Base-by-base conservation (phyloP, 2,888 invertebrate species). In the Tuta absoluta region DNA sequence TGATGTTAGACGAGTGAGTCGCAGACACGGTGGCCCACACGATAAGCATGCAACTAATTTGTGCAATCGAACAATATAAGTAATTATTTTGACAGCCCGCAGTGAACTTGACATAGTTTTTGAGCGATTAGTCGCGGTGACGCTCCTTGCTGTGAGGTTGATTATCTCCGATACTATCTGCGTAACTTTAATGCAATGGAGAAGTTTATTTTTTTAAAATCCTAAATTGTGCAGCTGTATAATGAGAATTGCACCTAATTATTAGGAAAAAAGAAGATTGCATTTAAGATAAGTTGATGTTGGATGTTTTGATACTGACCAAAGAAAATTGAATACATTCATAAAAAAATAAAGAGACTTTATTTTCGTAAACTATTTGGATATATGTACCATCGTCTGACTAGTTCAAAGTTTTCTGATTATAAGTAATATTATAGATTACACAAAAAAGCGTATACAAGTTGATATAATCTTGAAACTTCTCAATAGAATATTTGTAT, bases 11-110 rank as follows among this genome's bases (percentile, higher is more conserved):
- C n/a, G n/a, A n/a, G n/a, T n/a, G n/a, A n/a, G n/a, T 28, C 3
- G 28, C 5, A 4, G 28, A 28, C 28, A 4, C 28, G 28, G 5
- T 28, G 28, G 2, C 28, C 28, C 28, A 28, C 2, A 4, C 33
- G 33, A 10, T 33, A 33, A 33, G 1, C 33, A 1, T 33, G 33
- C 33, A 33, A 33, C 33, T 33, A 8, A 8, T 10, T 10, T 63
- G 21, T 57, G 56, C 58, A 24, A 61, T 60, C 65, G 64, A 58
- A 67, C 67, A 69, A 68, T 68, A 67, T 65, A 33, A 45, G 60
- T 68, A 68, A 69, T 69, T 67, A 67, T 68, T 66, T 66, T 68
- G 69, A 69, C 69, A 67, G 64, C 67, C 37, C 45, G 48, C 60
- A 58, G 56, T 21, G 57, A 57, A 62, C 48, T 62, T 57, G 45